A percentile compares a stretch with the other conserved stretches of the same genome.
These are phyloP conservation scores for Peromyscus attwateri DNA, from an alignment of 2,797 vertebrate species.

Conservation along the genomic window DNA sequence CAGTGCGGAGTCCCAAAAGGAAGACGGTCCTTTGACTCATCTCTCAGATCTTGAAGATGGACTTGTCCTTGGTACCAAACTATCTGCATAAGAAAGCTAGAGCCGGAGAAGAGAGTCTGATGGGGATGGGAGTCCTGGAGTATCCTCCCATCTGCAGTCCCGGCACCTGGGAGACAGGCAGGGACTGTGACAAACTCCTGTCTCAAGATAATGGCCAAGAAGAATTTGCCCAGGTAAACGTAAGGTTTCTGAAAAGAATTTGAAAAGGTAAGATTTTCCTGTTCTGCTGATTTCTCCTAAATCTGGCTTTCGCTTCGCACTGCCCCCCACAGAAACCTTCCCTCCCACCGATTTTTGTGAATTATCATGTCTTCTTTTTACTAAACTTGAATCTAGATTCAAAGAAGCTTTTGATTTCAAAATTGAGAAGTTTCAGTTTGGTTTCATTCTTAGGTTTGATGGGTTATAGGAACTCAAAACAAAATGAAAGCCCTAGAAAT, in stretches of 20 bases:
- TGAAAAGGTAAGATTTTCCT: constrained; percentile 58
- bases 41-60: neutral
- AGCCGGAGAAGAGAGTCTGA: neutral
- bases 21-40: neutral
- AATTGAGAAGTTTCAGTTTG: constrained; percentile 56
- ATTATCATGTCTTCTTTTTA: constrained; percentile 64
- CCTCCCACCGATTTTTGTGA: constrained; percentile 54
- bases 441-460: constrained; percentile 79
- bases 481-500: constrained; percentile 73
- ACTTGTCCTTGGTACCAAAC: constrained; percentile 11
- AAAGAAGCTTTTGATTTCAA: constrained; percentile 70
- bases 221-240: neutral
- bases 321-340: constrained; percentile 45
- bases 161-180: too few species aligned
- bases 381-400: constrained; percentile 73
- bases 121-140: neutral
- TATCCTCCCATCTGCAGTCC: neutral
- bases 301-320: constrained; percentile 37
- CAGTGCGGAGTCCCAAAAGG: neutral
- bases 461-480: constrained; percentile 64
- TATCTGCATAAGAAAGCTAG: neutral
- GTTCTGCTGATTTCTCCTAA: constrained; percentile 65
- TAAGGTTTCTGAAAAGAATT: constrained; percentile 63
- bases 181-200: neutral
- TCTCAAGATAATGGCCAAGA: neutral